Conservation (phyloP, 2,888 invertebrate genomes). For the Diploptera punctata region DNA sequence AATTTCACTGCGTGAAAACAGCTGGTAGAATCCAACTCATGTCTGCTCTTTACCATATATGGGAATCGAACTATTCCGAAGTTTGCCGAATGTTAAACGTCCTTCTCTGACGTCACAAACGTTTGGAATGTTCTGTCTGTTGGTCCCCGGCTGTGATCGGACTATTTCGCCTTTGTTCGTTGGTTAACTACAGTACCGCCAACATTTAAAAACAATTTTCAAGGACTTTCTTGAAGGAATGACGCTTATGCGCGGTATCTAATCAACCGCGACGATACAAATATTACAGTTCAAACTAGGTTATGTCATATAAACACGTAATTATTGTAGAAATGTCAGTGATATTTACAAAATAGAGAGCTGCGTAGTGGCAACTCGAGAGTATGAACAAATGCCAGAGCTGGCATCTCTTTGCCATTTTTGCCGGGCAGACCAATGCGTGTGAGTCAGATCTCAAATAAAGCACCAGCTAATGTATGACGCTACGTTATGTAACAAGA, state of each 20-base stretch:
- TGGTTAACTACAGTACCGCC: constrained; percentile 9
- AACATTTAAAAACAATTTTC: not conserved
- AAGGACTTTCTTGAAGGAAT: not conserved
- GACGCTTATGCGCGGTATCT: not conserved
- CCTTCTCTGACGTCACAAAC: constrained; percentile 35
- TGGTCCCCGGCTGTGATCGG: not conserved
- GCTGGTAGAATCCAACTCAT: not conserved
- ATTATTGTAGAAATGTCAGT: too few species aligned
- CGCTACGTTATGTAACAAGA: constrained; percentile 40
- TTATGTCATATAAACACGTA: too few species aligned
- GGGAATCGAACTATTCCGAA: constrained; percentile 48
- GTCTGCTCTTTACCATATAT: constrained; percentile 48
- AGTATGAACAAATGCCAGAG: constrained; percentile 14
- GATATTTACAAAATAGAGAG: too few species aligned
- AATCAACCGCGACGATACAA: not conserved
- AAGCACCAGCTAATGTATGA: constrained; percentile 33
- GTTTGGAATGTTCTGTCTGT: not conserved
- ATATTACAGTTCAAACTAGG: not conserved
- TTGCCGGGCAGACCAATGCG: constrained; percentile 14
- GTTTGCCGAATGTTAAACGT: constrained; percentile 45
- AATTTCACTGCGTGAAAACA: not conserved
- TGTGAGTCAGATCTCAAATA: constrained; percentile 38
- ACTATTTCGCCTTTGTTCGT: not conserved
- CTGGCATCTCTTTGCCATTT: constrained; percentile 22
- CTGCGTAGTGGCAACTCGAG: constrained; percentile 1